These are phyloP conservation scores for Daptonema setosum DNA, from an alignment of 2,888 invertebrate species.

Conservation along the genomic window DNA sequence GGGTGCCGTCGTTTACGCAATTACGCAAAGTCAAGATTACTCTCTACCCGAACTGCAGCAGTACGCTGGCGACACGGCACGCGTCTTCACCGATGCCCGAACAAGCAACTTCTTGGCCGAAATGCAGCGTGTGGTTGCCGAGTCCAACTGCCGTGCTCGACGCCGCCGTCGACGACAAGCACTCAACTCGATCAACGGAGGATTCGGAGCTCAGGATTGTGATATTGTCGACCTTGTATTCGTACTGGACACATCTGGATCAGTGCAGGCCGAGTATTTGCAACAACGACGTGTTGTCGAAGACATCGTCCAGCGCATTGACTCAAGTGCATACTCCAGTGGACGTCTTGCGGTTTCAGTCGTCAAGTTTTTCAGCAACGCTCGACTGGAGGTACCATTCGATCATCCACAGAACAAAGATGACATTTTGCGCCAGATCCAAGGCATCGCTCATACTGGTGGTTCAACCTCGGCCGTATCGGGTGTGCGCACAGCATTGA, in stretches of 20 bases:
- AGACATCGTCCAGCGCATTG: conserved; percentile 6
- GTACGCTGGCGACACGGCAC: conserved; percentile 12
- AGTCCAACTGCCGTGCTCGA: neutral
- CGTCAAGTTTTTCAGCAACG: conserved; percentile 8
- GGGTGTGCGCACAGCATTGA: conserved; percentile 9
- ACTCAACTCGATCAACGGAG: neutral
- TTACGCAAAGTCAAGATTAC: conserved; percentile 12
- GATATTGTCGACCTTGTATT: conserved; percentile 10
- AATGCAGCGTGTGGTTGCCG: neutral
- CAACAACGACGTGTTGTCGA: conserved; percentile 7
- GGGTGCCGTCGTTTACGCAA: conserved; percentile 12
- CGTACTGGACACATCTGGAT: conserved; percentile 13
- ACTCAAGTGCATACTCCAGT: neutral
- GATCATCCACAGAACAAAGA: conserved; percentile 2
- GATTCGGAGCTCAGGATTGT: neutral
- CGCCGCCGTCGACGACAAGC: neutral
- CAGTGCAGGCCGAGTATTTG: conserved; percentile 10
- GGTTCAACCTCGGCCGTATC: conserved; percentile 11
- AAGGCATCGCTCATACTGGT: conserved; percentile 12
- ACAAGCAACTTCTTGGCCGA: neutral
- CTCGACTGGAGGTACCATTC: conserved; percentile 4
- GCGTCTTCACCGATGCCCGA: neutral
- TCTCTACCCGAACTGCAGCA: conserved; percentile 14
- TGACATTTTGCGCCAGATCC: conserved; percentile 7
- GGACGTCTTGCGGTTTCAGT: conserved; percentile 7